Conservation (phyloP, 2,797 vertebrate genomes). For the Channallabes apus region DNA sequence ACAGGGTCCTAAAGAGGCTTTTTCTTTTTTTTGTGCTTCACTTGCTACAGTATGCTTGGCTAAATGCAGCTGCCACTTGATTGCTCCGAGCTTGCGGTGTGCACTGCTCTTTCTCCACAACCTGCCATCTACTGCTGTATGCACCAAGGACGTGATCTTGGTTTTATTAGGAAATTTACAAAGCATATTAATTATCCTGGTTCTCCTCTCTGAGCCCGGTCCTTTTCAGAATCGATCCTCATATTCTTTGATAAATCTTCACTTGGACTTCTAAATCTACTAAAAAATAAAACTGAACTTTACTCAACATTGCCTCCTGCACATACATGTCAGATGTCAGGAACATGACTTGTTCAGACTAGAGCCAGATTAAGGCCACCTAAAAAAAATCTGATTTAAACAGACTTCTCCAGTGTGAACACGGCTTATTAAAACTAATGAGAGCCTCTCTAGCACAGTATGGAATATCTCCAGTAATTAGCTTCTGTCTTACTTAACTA, state of each 20-base stretch:
- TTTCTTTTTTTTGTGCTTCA: background rate
- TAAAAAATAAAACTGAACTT: background rate
- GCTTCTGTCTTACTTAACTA: conserved; percentile 49
- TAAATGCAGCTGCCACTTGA: background rate
- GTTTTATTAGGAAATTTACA: background rate
- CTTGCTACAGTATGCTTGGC: background rate
- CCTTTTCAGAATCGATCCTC: background rate
- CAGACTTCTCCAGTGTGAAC: background rate
- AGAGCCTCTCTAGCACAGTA: conserved; percentile 19
- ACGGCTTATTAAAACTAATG: conserved; percentile 13
- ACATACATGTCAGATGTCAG: background rate
- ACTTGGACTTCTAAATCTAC: background rate
- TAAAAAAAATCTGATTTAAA: background rate
- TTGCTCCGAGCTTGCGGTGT: background rate
- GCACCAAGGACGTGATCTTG: background rate
- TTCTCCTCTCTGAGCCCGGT: background rate
- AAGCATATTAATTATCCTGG: background rate
- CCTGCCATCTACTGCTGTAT: background rate
- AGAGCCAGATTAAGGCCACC: background rate
- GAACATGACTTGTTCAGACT: background rate
- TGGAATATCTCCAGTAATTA: conserved; percentile 49
- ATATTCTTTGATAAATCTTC: background rate
- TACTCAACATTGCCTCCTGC: background rate
- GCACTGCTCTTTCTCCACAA: background rate
- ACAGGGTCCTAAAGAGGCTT: background rate